Conservation (phyloP, 92 coral and sea anemone genomes). For the Heliopora coerulea region DNA sequence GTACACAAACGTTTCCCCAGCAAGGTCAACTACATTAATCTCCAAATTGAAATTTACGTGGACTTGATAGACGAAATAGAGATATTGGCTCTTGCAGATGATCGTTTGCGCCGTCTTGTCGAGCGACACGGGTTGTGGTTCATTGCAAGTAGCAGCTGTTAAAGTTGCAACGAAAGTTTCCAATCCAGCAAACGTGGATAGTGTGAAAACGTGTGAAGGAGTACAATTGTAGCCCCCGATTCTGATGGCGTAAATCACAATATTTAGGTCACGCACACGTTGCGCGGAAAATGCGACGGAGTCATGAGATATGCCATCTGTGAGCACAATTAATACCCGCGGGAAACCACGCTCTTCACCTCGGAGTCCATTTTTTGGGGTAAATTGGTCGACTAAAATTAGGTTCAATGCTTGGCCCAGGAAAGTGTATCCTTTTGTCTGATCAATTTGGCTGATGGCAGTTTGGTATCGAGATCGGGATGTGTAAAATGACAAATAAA, state of each 20-base stretch:
- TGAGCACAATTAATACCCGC: conserved; percentile 37
- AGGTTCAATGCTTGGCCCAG: conserved; percentile 23
- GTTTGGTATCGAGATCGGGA: conserved; percentile 12
- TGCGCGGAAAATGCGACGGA: conserved; percentile 26
- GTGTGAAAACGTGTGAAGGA: conserved; percentile 23
- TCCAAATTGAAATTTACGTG: conserved; percentile 17
- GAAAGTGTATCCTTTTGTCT: conserved; percentile 9
- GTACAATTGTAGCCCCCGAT: conserved; percentile 30
- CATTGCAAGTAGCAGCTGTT: not conserved
- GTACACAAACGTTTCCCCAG: conserved; percentile 26
- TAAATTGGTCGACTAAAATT: conserved; percentile 30
- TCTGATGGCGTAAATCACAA: conserved; percentile 38
- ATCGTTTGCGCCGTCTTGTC: conserved; percentile 12
- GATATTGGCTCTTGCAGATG: conserved; percentile 1
- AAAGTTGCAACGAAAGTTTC: not conserved
- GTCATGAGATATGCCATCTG: conserved; percentile 32
- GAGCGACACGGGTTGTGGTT: conserved; percentile 29
- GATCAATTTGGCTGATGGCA: conserved; percentile 25
- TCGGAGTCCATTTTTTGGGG: conserved; percentile 26
- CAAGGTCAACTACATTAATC: conserved; percentile 32
- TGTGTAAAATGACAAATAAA: conserved; percentile 23
- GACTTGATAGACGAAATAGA: conserved; percentile 43
- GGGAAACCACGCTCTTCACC: conserved; percentile 23
- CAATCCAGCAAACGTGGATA: conserved; percentile 19
- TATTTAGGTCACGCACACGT: conserved; percentile 11